Percentiles rank a stretch among this genome's conserved stretches.
phyloP scores from a whole-genome alignment of 2,888 invertebrate genomes.

The Tortricodes alternella region DNA sequence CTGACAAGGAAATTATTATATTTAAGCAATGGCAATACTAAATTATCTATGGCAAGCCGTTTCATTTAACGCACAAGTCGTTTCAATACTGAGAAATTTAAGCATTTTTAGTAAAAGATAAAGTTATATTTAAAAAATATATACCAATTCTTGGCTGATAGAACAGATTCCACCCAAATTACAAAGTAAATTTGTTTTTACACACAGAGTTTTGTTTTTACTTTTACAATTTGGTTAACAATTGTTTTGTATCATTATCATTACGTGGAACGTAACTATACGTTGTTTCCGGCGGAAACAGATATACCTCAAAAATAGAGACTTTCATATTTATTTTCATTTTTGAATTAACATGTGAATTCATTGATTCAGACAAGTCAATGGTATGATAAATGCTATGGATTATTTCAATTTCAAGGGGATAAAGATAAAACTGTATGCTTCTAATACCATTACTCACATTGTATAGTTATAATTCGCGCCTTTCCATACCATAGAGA shows the following conservation, averaged over 20 bases:
- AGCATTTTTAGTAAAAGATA: background rate
- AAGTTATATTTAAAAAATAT: background rate
- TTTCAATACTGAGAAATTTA: background rate
- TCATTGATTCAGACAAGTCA: no score
- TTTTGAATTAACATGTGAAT: no score
- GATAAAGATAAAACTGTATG: no score
- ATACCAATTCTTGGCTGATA: no score
- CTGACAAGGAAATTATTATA: background rate
- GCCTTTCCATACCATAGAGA: constrained; percentile 22
- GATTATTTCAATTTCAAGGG: no score
- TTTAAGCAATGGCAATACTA: background rate
- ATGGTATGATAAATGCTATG: no score
- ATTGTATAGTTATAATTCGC: constrained; percentile 12
- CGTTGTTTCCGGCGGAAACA: constrained; percentile 23
- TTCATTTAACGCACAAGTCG: background rate
- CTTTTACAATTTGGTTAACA: no score
- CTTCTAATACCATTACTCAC: background rate
- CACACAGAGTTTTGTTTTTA: no score
- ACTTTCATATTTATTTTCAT: background rate
- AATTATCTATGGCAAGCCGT: no score
- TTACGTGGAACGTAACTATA: constrained; percentile 18
- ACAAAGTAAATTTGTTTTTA: no score
- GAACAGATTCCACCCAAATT: no score
- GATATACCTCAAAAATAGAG: no score
- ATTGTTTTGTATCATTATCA: background rate